A percentile compares a stretch with the other conserved stretches of the same genome.
Conservation (phyloP, 2,888 invertebrate species). For the Lasioglossum leucozonium region DNA sequence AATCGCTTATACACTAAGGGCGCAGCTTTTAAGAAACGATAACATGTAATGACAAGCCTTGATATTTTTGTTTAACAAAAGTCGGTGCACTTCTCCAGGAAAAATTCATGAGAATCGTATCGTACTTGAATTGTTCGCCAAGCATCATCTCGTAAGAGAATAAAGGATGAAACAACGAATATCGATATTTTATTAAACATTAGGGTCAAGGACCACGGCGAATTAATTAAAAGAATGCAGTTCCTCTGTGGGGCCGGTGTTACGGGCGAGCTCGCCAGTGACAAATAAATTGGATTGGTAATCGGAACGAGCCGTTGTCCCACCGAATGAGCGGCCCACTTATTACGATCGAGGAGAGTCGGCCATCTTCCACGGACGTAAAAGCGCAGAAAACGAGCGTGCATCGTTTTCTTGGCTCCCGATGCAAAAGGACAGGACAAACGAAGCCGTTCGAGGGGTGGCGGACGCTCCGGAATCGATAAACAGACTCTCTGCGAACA, state of each 20-base stretch:
- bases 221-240: background rate
- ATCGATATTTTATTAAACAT: background rate
- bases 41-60: no score
- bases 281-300: slow-evolving; percentile 67
- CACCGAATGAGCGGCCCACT: slow-evolving; percentile 43
- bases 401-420: slow-evolving; percentile 20
- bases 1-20: no score
- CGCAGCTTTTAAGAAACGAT: no score
- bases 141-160: background rate
- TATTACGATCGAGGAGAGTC: slow-evolving; percentile 16
- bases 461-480: background rate
- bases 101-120: background rate
- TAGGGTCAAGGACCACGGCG: background rate
- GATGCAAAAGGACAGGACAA: background rate
- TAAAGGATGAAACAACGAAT: background rate
- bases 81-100: no score
- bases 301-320: slow-evolving; percentile 62
- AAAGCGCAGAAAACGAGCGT: slow-evolving; percentile 13
- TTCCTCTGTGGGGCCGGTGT: background rate
- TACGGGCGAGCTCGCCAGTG: slow-evolving; percentile 9
- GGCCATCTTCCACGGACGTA: slow-evolving; percentile 19
- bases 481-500: background rate
- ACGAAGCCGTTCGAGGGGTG: background rate
- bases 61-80: no score
- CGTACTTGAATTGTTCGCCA: no score